phyloP scores from a whole-genome alignment of 2,113 vertebrate species.

The Antennarius striatus region DNA sequence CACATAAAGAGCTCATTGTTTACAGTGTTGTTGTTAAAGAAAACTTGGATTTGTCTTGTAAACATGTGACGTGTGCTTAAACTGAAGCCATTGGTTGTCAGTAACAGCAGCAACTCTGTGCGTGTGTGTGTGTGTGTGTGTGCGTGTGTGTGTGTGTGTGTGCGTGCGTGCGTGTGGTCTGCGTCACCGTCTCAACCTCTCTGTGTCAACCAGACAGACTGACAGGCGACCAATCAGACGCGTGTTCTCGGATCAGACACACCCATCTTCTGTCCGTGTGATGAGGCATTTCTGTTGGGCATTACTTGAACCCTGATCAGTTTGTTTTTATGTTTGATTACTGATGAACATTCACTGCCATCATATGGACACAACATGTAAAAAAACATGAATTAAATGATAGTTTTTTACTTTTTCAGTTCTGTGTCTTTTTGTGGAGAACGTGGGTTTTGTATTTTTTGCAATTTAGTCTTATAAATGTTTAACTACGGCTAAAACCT shows the following conservation, averaged over 20 bases:
- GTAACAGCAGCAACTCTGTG: slow-evolving; percentile 81
- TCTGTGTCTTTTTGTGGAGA: slow-evolving; percentile 65
- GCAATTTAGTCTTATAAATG: too few relatives aligned
- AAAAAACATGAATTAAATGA: slow-evolving; percentile 95
- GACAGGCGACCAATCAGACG: too few relatives aligned
- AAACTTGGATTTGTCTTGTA: slow-evolving; percentile 37
- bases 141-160: slow-evolving; percentile 35
- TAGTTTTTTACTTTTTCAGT: slow-evolving; percentile 97
- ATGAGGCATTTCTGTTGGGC: slow-evolving; percentile 59
- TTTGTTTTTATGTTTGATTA: slow-evolving; percentile 72
- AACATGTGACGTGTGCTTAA: slow-evolving; percentile 68
- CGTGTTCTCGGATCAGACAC: too few relatives aligned
- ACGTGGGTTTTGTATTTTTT: too few relatives aligned
- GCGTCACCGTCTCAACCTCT: too few relatives aligned
- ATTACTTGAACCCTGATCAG: slow-evolving; percentile 84
- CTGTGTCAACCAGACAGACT: too few relatives aligned
- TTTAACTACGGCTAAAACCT: too few relatives aligned
- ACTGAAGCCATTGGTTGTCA: slow-evolving; percentile 88
- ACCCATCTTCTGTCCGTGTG: too few relatives aligned
- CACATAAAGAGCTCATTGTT: slow-evolving; percentile 51
- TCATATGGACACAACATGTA: slow-evolving; percentile 89
- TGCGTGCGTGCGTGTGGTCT: slow-evolving; percentile 56
- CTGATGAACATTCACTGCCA: slow-evolving; percentile 91
- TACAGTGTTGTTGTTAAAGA: slow-evolving; percentile 77
- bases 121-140: slow-evolving; percentile 61